Conservation (phyloP, 2,113 vertebrate species). For the Felis chaus region DNA sequence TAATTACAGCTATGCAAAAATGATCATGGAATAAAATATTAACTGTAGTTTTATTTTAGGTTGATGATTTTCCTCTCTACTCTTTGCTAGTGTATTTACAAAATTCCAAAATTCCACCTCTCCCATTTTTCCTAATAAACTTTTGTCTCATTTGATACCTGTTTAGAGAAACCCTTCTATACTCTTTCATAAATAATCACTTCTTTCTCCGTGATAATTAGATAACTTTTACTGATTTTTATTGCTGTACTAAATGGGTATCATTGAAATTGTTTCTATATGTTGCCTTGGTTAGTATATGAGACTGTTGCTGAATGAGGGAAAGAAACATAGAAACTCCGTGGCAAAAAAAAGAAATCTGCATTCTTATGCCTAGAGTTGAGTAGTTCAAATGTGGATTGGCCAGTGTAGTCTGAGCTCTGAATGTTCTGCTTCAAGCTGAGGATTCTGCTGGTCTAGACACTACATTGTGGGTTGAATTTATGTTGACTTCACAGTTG, state of each 20-base stretch:
- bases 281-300: neutral
- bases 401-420: fast-evolving
- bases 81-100: neutral
- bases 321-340: neutral
- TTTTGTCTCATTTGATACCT: neutral
- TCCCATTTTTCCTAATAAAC: neutral
- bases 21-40: neutral
- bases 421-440: neutral
- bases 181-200: neutral
- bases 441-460: neutral
- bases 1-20: neutral
- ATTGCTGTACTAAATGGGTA: neutral
- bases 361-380: neutral
- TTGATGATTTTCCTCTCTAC: neutral
- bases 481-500: neutral
- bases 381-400: neutral
- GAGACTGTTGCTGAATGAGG: neutral
- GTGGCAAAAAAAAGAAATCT: neutral
- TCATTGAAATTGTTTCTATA: neutral
- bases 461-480: neutral
- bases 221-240: neutral
- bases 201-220: neutral
- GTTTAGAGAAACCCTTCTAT: neutral
- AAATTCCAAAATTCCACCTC: neutral
- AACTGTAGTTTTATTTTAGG: neutral